phyloP scores from a whole-genome alignment of 2,888 invertebrate species.

The Drosophila melanosoma region DNA sequence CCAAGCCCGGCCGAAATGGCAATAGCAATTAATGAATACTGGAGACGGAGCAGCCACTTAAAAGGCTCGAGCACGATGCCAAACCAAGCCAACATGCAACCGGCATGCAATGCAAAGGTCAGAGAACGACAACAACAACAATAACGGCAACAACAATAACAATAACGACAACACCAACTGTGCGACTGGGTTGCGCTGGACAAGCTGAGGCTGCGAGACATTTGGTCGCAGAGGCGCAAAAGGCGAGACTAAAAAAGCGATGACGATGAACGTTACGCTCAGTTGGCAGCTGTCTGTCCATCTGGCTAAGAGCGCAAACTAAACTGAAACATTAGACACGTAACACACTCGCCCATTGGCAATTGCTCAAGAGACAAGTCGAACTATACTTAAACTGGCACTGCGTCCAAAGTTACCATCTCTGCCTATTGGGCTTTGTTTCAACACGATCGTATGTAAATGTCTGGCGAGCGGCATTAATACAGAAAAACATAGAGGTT shows the following conservation, averaged over 20 bases:
- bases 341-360: slow-evolving; percentile 47
- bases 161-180: slow-evolving; percentile 34
- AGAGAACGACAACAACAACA: slow-evolving; percentile 34
- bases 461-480: neutral
- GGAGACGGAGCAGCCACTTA: slow-evolving; percentile 50
- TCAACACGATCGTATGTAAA: slow-evolving; percentile 19
- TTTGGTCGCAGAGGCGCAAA: slow-evolving; percentile 28
- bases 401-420: neutral
- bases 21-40: slow-evolving; percentile 71
- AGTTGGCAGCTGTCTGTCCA: slow-evolving; percentile 72
- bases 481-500: neutral
- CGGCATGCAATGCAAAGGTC: slow-evolving; percentile 65
- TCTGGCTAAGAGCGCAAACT: slow-evolving; percentile 41
- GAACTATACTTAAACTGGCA: slow-evolving; percentile 12
- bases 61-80: slow-evolving; percentile 59
- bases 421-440: slow-evolving; percentile 9
- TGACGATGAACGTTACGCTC: slow-evolving; percentile 55
- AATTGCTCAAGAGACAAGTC: slow-evolving; percentile 48
- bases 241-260: slow-evolving; percentile 34
- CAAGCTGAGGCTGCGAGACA: slow-evolving; percentile 20
- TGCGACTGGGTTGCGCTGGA: slow-evolving; percentile 40
- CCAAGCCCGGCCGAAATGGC: slow-evolving; percentile 62
- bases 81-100: slow-evolving; percentile 51
- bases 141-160: neutral
- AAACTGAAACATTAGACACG: slow-evolving; percentile 42